phyloP scores from a whole-genome alignment of 2,888 invertebrate genomes.

The Suillia variegata region DNA sequence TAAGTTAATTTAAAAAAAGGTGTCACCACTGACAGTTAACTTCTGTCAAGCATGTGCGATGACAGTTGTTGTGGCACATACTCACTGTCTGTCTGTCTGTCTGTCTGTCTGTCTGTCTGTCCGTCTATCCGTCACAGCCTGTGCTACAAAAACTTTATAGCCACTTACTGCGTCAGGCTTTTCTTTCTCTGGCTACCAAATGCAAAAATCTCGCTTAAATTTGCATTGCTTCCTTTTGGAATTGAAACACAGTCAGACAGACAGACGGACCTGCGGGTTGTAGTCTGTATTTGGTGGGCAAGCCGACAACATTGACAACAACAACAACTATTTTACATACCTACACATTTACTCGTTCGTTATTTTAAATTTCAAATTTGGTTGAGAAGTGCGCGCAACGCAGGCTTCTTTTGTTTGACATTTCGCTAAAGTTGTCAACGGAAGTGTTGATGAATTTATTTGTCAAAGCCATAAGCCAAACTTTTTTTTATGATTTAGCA shows the following conservation, averaged over 20 bases:
- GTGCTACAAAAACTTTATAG: too few species aligned
- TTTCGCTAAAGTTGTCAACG: constrained; percentile 42
- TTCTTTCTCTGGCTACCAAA: not conserved
- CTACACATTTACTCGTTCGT: not conserved
- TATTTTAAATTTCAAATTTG: not conserved
- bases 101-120: too few species aligned
- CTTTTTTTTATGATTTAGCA: too few species aligned
- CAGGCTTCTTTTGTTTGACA: constrained; percentile 15
- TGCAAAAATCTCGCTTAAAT: not conserved
- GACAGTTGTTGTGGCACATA: not conserved
- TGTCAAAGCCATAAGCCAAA: constrained; percentile 46
- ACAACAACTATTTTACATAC: not conserved
- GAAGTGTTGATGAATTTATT: constrained; percentile 56
- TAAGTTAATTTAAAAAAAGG: constrained; percentile 28
- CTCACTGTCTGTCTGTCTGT: too few species aligned
- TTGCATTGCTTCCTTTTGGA: not conserved
- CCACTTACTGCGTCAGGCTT: too few species aligned
- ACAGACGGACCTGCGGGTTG: not conserved
- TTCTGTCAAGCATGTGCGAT: constrained; percentile 2
- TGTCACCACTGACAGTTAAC: constrained; percentile 12
- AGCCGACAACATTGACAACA: too few species aligned
- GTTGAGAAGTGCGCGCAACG: not conserved
- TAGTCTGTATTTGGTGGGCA: constrained; percentile 5
- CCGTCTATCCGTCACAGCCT: too few species aligned
- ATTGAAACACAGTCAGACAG: too few species aligned